A percentile compares a stretch with the other conserved stretches of the same genome.
These are phyloP conservation scores for Drosophila grimshawi DNA, from an alignment of 1,140 invertebrate species.

Conservation along the genomic window DNA sequence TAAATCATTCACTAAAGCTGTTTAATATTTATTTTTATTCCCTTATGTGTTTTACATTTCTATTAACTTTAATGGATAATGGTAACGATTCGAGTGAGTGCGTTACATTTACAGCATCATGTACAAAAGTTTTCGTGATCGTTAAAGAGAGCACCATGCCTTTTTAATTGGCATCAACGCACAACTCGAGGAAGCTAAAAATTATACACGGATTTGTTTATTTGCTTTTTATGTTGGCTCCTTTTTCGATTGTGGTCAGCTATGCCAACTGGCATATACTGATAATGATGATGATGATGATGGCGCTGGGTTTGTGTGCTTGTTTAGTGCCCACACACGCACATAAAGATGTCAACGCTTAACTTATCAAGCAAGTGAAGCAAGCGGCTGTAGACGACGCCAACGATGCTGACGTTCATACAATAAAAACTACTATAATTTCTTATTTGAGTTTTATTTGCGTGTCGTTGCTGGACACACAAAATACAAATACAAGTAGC, in stretches of 20 bases:
- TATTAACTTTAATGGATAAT: background rate
- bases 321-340: constrained; percentile 76
- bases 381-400: constrained; percentile 45
- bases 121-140: constrained; percentile 62
- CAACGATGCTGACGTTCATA: constrained; percentile 64
- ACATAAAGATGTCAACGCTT: constrained; percentile 82
- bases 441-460: constrained; percentile 74
- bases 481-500: constrained; percentile 75
- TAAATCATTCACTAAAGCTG: too few species aligned
- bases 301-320: constrained; percentile 55
- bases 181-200: constrained; percentile 20
- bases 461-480: constrained; percentile 64
- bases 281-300: constrained; percentile 4
- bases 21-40: constrained; percentile 2
- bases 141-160: constrained; percentile 51
- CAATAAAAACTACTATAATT: constrained; percentile 79
- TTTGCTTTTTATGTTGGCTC: constrained; percentile 60
- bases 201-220: constrained; percentile 50
- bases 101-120: background rate
- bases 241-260: constrained; percentile 28
- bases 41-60: background rate
- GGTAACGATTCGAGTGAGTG: background rate
- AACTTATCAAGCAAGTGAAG: constrained; percentile 74
- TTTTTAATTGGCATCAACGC: constrained; percentile 66
- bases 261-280: constrained; percentile 15